A percentile compares a stretch with the other conserved stretches of the same genome.
These are phyloP conservation scores for Cydia strobilella DNA, from an alignment of 1,140 invertebrate species.

Conservation along the genomic window DNA sequence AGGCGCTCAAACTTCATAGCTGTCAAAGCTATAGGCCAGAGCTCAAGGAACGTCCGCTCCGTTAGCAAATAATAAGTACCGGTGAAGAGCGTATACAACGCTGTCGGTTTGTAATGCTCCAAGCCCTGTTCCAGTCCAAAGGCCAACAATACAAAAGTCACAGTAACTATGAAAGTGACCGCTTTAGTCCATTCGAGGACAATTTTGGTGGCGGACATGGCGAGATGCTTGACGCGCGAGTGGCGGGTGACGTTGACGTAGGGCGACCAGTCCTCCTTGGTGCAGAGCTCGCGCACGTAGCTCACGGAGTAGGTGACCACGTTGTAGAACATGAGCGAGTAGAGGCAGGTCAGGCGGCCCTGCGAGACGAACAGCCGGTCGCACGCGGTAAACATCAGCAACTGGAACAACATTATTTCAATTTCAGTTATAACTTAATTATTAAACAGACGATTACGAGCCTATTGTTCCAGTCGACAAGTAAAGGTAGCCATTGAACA, in stretches of 20 bases:
- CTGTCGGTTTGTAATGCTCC: slow-evolving; percentile 86
- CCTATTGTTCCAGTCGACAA: too few relatives aligned
- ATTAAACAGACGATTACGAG: too few relatives aligned
- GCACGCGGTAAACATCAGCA: slow-evolving; percentile 87
- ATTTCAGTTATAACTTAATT: too few relatives aligned
- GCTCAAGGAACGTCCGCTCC: slow-evolving; percentile 85
- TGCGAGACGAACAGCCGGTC: slow-evolving; percentile 82
- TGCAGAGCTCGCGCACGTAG: slow-evolving; percentile 86
- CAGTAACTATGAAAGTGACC: slow-evolving; percentile 88
- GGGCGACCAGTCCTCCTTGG: slow-evolving; percentile 88
- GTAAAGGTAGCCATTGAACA: neutral
- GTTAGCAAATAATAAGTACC: slow-evolving; percentile 87
- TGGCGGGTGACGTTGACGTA: slow-evolving; percentile 87
- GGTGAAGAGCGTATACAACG: slow-evolving; percentile 83
- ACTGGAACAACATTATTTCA: slow-evolving; percentile 72
- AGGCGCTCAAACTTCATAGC: slow-evolving; percentile 82
- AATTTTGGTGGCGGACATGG: slow-evolving; percentile 90
- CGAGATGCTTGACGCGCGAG: slow-evolving; percentile 87
- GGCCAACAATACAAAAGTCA: slow-evolving; percentile 88
- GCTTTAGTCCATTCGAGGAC: slow-evolving; percentile 91
- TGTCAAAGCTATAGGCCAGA: slow-evolving; percentile 81
- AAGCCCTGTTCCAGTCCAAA: slow-evolving; percentile 88
- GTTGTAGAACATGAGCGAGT: slow-evolving; percentile 91
- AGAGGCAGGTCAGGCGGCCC: slow-evolving; percentile 85
- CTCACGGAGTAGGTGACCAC: slow-evolving; percentile 88